Base-by-base conservation (phyloP, 2,888 invertebrate species). In the Amphimallon solstitiale region DNA sequence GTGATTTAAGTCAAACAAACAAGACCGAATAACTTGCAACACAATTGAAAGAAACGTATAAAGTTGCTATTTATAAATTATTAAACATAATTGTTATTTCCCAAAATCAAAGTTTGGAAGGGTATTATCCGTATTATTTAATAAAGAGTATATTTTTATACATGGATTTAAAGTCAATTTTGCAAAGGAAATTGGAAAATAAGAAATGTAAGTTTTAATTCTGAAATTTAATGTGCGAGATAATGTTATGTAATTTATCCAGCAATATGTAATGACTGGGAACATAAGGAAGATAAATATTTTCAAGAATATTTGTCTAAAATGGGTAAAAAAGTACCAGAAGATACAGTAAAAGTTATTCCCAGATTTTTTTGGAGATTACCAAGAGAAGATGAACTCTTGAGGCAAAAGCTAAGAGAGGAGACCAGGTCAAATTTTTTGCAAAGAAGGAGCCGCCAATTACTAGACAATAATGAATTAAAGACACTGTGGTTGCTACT, bases 381-480 rank as follows among this genome's bases (percentile, higher is more conserved):
- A 1, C 95, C 95, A 0, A 87, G 88, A 59, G 89, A 92, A 54
- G 90, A 90, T 73, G 94, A 95, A 75, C 85, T 90, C 4, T 77
- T 95, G 2, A 86, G 91, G 1, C 91, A 92, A 77, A 94, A 94
- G 81, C 81, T 96, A 43, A 86, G 95, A 63, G 95, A 96, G 81
- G 96, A 96, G 80, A 92, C 95, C 0, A 86, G 95, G 75, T 93
- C 95, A 1, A 87, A 93, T 68, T 94, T 96, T 79, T 82, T 97
- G 49, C 94, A 96, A 81, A 89, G 93, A 78, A 89, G 92, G 76
- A 94, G 93, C 68, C 88, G 91, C 75, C 92, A 94, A 75, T 83
- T 97, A 29, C 81, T 97, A 19, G 93, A 95, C 80, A 94, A 94
- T 78, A 91, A 92, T 77, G 97, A 98, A 81, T 80, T 97, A 56